Evolutionary conservation across 2,888 invertebrate genomes (phyloP).

Genomic region (Calameuta filiformis): DNA sequence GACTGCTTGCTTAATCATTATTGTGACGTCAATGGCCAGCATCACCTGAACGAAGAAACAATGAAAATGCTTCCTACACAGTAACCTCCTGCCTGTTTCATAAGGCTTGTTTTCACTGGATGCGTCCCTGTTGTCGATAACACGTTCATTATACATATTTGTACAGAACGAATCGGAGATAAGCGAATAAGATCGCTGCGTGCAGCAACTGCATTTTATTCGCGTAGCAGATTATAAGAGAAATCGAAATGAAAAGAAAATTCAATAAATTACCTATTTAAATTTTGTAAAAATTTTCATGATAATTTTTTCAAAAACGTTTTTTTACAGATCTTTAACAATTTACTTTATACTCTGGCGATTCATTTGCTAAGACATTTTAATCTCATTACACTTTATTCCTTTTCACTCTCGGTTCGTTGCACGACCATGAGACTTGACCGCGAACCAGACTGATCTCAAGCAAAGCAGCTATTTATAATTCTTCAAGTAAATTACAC

Average conservation of each 20-base stretch:
- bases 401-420: conserved; percentile 18
- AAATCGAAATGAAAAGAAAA: neutral
- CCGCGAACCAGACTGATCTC: neutral
- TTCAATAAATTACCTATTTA: too few relatives aligned
- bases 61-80: neutral
- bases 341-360: neutral
- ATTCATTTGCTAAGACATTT: neutral
- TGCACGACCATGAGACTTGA: conserved; percentile 28
- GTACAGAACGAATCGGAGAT: neutral
- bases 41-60: neutral
- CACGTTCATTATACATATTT: neutral
- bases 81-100: neutral
- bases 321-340: neutral
- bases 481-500: conserved; percentile 19
- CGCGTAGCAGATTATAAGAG: neutral
- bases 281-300: neutral
- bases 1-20: neutral
- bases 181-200: neutral
- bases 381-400: neutral
- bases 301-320: neutral
- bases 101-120: neutral
- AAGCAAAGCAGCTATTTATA: conserved; percentile 20
- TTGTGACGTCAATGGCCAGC: neutral
- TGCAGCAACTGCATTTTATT: neutral
- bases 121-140: neutral